phyloP scores from a whole-genome alignment of 2,797 vertebrate genomes.

The Channa striata region DNA sequence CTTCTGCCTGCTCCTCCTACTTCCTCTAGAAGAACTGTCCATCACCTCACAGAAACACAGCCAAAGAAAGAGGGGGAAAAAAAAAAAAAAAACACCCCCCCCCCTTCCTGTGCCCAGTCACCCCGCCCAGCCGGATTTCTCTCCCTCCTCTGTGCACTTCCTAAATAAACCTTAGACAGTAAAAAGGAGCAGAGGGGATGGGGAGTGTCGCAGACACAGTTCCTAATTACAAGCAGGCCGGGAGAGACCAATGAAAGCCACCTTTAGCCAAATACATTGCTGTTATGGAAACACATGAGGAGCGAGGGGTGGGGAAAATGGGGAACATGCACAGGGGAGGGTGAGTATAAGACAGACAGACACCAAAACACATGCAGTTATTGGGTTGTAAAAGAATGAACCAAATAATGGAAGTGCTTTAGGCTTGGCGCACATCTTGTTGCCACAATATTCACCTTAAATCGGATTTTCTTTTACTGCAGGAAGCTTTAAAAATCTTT shows the following conservation, averaged over 20 bases:
- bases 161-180: slow-evolving; percentile 83
- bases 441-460: slow-evolving; percentile 29
- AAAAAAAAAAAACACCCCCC: slow-evolving; percentile 1
- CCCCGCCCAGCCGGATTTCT: slow-evolving; percentile 78
- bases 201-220: slow-evolving; percentile 73
- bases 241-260: slow-evolving; percentile 74
- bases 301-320: slow-evolving; percentile 20
- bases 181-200: slow-evolving; percentile 67
- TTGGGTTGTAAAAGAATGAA: slow-evolving; percentile 20
- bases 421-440: not conserved
- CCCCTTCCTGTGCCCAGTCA: slow-evolving; percentile 64
- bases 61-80: slow-evolving; percentile 61
- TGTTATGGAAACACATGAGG: slow-evolving; percentile 58
- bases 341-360: slow-evolving; percentile 15
- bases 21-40: slow-evolving; percentile 78
- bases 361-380: not conserved
- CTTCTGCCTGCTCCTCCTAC: slow-evolving; percentile 76
- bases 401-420: slow-evolving; percentile 36
- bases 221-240: slow-evolving; percentile 74
- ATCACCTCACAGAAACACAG: slow-evolving; percentile 72
- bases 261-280: slow-evolving; percentile 61
- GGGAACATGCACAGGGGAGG: slow-evolving; percentile 36
- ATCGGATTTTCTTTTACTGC: slow-evolving; percentile 43
- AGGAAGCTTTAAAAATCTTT: slow-evolving; percentile 58
- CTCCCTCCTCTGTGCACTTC: slow-evolving; percentile 80